phyloP scores from a whole-genome alignment of 1,140 invertebrate genomes.

The Periplaneta americana region DNA sequence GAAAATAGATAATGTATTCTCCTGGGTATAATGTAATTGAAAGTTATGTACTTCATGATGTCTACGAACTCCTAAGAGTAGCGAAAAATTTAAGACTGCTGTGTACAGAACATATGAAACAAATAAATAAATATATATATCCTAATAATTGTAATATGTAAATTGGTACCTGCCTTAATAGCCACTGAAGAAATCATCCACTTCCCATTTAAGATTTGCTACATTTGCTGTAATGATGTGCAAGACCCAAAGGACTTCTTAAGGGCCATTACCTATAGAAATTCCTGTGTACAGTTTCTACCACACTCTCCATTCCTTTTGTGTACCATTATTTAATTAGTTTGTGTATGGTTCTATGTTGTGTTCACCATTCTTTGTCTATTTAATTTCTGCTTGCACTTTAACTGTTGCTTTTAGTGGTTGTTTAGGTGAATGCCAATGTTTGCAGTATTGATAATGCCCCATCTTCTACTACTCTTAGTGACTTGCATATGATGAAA shows the following conservation, averaged over 20 bases:
- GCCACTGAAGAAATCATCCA: neutral
- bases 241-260: neutral
- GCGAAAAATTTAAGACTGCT: too few species aligned
- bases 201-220: neutral
- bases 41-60: neutral
- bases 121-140: neutral
- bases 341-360: neutral
- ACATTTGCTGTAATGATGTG: too few species aligned
- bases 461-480: neutral
- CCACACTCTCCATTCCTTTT: neutral
- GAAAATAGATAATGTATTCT: neutral
- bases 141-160: neutral
- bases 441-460: neutral
- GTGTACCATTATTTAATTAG: neutral
- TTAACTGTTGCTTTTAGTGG: neutral
- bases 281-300: neutral
- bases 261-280: neutral
- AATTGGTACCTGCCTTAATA: neutral
- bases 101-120: neutral
- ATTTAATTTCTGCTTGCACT: neutral
- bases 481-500: neutral
- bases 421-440: neutral
- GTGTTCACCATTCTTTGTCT: neutral
- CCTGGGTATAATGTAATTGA: neutral
- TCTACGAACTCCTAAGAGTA: neutral